These are phyloP conservation scores for Nesospiza acunhae DNA, from an alignment of 2,113 vertebrate species.

Conservation along the genomic window DNA sequence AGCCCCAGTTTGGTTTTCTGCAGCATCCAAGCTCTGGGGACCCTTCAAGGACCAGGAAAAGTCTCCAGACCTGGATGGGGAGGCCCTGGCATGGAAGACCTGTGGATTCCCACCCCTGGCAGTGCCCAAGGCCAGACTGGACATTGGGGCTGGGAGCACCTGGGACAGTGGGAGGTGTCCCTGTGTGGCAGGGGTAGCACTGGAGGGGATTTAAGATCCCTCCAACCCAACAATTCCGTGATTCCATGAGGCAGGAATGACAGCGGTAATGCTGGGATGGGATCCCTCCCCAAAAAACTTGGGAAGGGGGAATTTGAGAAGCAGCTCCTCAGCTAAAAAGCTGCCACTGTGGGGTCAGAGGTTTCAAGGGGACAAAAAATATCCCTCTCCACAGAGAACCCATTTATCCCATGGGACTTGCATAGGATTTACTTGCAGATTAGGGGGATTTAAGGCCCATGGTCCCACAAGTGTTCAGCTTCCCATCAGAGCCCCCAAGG, in stretches of 20 bases:
- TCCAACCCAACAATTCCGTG: not conserved
- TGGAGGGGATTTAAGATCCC: not conserved
- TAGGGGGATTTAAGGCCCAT: not conserved
- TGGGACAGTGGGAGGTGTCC: not conserved
- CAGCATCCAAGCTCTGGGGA: rapidly evolving
- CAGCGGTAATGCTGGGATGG: not conserved
- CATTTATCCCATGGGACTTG: not conserved
- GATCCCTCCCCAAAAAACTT: not conserved
- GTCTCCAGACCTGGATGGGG: not conserved
- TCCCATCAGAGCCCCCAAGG: not conserved
- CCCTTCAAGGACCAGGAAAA: not conserved
- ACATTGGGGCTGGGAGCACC: not conserved
- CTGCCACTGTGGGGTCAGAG: no score
- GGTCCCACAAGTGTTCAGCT: not conserved
- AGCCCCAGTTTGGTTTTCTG: not conserved
- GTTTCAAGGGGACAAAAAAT: not conserved
- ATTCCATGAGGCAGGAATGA: not conserved
- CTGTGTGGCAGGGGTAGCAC: not conserved
- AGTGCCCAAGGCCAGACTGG: not conserved
- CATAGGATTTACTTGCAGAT: not conserved
- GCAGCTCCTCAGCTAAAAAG: not conserved
- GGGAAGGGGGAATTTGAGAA: not conserved
- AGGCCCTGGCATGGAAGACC: not conserved
- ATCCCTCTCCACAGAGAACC: not conserved
- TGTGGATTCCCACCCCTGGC: not conserved